Percentiles rank a stretch among this genome's conserved stretches.
Evolutionary conservation across 1,140 invertebrate genomes (phyloP).

Genomic region (Drosophila parvula): DNA sequence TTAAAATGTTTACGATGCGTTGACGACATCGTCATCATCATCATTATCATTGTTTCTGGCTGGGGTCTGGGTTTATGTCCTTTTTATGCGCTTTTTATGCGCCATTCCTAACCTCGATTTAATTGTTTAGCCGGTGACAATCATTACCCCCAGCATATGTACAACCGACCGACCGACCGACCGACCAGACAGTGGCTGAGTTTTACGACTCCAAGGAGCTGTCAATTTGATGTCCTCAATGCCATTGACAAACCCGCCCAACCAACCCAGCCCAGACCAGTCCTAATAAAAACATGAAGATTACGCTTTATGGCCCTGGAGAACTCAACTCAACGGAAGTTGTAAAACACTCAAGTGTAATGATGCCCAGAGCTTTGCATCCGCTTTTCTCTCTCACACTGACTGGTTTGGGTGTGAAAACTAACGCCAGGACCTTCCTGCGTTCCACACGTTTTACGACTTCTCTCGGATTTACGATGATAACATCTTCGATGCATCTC

Average conservation of each 20-base stretch:
- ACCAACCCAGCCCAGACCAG: constrained; percentile 3
- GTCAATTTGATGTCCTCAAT: constrained; percentile 77
- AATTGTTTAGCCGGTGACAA: constrained; percentile 84
- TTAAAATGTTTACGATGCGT: constrained; percentile 83
- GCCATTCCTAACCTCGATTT: constrained; percentile 84
- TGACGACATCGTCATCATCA: constrained; percentile 70
- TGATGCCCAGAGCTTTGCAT: constrained; percentile 61
- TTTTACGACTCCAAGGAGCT: constrained; percentile 80
- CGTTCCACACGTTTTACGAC: constrained; percentile 63
- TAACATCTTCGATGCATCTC: constrained; percentile 61
- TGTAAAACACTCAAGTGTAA: constrained; percentile 82
- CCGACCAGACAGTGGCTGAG: constrained; percentile 48
- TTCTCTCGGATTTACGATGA: constrained; percentile 68
- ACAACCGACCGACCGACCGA: background rate
- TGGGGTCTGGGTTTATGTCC: constrained; percentile 65
- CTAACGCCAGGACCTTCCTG: constrained; percentile 62
- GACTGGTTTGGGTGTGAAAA: constrained; percentile 64
- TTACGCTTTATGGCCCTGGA: constrained; percentile 72
- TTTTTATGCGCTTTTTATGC: constrained; percentile 83
- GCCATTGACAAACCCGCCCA: constrained; percentile 64
- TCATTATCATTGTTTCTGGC: constrained; percentile 29
- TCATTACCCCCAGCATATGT: constrained; percentile 76
- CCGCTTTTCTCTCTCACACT: constrained; percentile 6
- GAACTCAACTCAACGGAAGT: constrained; percentile 72
- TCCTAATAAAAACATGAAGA: constrained; percentile 80